Evolutionary conservation across 2,888 invertebrate species (phyloP), one percentile per base, ranked within the genome.

Genomic region (Acanthosepion esculentum): DNA sequence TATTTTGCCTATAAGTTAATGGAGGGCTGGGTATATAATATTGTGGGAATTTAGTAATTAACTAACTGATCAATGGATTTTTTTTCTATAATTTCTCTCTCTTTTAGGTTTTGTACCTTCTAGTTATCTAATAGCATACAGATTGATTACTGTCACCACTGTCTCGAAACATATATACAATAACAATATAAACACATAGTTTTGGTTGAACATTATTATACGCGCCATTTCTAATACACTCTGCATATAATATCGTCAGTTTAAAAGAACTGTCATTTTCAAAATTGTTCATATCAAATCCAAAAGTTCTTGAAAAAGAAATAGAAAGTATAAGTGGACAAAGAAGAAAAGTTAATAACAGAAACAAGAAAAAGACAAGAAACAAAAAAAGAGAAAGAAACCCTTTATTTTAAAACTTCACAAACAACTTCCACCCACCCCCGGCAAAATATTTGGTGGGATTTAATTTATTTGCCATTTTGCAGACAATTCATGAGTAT

Each of bases 401-500:
- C 78, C 78, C 78, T 78, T 78, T 78, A 78, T 78, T 78, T 78
- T 78, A n/a, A 78, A 78, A 78, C 33, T 78, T 78, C 78, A 78
- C 78, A 78, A 78, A 78, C 78, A 78, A 78, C n/a, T n/a, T 78
- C 33, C 78, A 41, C 41, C 41, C 41, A 41, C 78, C 59, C 78
- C 78, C 78, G 78, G 78, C 78, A 78, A 78, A n/a, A 78, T n/a
- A n/a, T n/a, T 78, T 78, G 78, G 78, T 78, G 78, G 78, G 78
- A 78, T 78, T 78, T 78, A 33, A 78, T 78, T 78, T 78, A 78
- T 78, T 78, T 78, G 78, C 33, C 78, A 33, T 78, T 78, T 78
- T 78, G 78, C 78, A 78, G 78, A 78, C 78, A 78, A 78, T 78
- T n/a, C 78, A 78, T 78, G 78, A 78, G 33, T n/a, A 78, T 78